These are phyloP conservation scores for Andrena camellia DNA, from an alignment of 2,888 invertebrate genomes.

Conservation along the genomic window DNA sequence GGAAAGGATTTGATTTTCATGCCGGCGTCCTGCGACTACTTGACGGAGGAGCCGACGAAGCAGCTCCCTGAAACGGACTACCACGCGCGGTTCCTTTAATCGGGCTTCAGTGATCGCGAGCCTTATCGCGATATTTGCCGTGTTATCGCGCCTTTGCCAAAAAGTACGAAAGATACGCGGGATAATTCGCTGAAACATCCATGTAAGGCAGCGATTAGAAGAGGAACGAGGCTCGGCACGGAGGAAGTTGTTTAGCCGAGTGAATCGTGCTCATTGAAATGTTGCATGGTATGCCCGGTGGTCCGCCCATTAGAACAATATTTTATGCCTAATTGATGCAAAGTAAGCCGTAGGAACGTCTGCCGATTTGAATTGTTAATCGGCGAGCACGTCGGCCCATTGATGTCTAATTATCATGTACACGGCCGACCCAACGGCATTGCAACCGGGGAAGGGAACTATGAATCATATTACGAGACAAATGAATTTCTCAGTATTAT, in stretches of 20 bases:
- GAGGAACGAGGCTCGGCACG: not conserved
- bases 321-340: slow-evolving; percentile 63
- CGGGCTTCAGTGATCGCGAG: not conserved
- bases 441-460: slow-evolving; percentile 12
- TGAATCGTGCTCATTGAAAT: slow-evolving; percentile 22
- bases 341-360: slow-evolving; percentile 59
- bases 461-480: slow-evolving; percentile 61
- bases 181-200: not conserved
- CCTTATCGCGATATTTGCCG: not conserved
- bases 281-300: slow-evolving; percentile 6
- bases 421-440: slow-evolving; percentile 43
- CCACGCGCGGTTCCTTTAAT: not conserved
- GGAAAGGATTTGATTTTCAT: slow-evolving; percentile 73
- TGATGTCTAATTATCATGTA: slow-evolving; percentile 62
- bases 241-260: not conserved
- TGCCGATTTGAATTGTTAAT: slow-evolving; percentile 67
- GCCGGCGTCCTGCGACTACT: slow-evolving; percentile 37
- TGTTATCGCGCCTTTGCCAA: not conserved
- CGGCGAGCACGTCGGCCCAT: slow-evolving; percentile 40
- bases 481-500: slow-evolving; percentile 66
- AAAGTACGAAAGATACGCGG: not conserved
- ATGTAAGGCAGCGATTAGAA: not conserved
- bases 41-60: slow-evolving; percentile 16
- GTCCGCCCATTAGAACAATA: slow-evolving; percentile 53
- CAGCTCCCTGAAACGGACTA: slow-evolving; percentile 1